Conservation (phyloP, 1,140 invertebrate species). For the Heliconius hermathena region DNA sequence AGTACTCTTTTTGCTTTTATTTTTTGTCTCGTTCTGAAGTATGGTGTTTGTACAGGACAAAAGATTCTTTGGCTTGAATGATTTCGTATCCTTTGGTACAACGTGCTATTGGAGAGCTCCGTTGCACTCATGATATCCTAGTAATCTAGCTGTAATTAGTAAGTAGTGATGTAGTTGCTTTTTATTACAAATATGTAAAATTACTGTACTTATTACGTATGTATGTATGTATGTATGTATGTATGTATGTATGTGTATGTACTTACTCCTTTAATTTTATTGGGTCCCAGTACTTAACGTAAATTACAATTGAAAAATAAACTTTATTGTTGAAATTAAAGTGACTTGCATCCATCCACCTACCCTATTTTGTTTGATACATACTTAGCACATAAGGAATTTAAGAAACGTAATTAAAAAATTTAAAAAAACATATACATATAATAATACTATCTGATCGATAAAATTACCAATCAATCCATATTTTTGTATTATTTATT, state of each 20-base stretch:
- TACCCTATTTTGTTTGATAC: too few species aligned
- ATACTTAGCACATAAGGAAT: too few species aligned
- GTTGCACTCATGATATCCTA: slow-evolving; percentile 2
- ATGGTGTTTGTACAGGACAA: not conserved
- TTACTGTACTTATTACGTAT: not conserved
- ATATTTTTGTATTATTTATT: too few species aligned
- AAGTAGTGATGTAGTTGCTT: slow-evolving; percentile 1
- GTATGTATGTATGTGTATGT: not conserved
- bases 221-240: not conserved
- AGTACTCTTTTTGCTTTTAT: not conserved
- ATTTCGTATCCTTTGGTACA: not conserved
- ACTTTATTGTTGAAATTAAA: not conserved
- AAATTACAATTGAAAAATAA: slow-evolving; percentile 6
- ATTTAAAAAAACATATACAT: too few species aligned
- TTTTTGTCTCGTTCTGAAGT: not conserved
- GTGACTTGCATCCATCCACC: too few species aligned
- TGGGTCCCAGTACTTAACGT: not conserved
- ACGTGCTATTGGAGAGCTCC: not conserved
- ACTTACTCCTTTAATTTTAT: not conserved
- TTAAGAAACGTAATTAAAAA: too few species aligned
- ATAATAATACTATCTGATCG: too few species aligned
- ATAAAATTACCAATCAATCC: too few species aligned
- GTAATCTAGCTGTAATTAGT: slow-evolving; percentile 9
- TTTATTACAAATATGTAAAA: not conserved
- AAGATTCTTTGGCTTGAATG: not conserved